Evolutionary conservation across 2,113 vertebrate genomes (phyloP).

Genomic region (Scomber japonicus): DNA sequence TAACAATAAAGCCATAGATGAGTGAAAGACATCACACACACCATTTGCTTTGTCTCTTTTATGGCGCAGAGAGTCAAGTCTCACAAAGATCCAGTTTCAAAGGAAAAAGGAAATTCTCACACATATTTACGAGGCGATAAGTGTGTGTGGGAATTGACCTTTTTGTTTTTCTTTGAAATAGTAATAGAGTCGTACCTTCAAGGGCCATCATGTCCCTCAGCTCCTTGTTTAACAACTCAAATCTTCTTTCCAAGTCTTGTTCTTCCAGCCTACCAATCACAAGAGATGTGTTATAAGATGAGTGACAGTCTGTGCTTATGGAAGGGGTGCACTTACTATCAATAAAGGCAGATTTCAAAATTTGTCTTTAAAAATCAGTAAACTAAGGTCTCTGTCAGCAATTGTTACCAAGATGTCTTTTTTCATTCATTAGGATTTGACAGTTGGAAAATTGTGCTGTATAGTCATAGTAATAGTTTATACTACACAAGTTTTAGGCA

Average conservation of each 20-base stretch:
- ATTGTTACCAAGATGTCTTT: too few species aligned
- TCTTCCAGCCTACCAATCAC: constrained; percentile 88
- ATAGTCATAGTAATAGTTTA: not conserved
- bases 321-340: not conserved
- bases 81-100: too few species aligned
- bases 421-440: too few species aligned
- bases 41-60: too few species aligned
- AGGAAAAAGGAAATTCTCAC: too few species aligned
- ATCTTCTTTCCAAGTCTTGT: constrained; percentile 90
- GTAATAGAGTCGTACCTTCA: constrained; percentile 52
- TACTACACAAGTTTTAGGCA: not conserved
- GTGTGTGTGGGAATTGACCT: not conserved
- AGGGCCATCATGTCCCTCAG: constrained; percentile 88
- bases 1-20: too few species aligned
- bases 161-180: not conserved
- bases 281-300: constrained; percentile 1
- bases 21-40: too few species aligned
- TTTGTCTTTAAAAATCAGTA: too few species aligned
- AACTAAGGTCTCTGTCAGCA: too few species aligned
- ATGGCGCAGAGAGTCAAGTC: too few species aligned
- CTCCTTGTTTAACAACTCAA: constrained; percentile 90
- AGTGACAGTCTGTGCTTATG: not conserved
- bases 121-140: too few species aligned
- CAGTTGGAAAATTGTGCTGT: not conserved
- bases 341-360: too few species aligned